Evolutionary conservation across 2,888 invertebrate species (phyloP).

Genomic region (Ophraella communa): DNA sequence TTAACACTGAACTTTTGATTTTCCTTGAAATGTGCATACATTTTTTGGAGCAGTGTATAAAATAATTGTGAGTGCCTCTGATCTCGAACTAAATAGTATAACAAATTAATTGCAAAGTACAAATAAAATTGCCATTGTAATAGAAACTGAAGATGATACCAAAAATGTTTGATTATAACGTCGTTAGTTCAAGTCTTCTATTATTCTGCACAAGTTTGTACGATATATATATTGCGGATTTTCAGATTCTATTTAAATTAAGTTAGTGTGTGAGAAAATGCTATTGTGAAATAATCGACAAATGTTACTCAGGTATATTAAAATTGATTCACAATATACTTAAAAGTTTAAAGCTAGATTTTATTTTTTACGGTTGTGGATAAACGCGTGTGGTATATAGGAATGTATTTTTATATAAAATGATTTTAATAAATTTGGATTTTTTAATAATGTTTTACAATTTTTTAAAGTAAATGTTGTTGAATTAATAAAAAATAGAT

Average conservation of each 20-base stretch:
- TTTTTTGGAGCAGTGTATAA: background rate
- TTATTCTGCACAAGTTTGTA: slow-evolving; percentile 15
- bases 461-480: too few species aligned
- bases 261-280: background rate
- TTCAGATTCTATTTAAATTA: background rate
- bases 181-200: slow-evolving; percentile 6
- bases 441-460: too few species aligned
- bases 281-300: background rate
- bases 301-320: slow-evolving; percentile 2
- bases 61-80: slow-evolving; percentile 26
- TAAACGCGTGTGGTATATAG: background rate
- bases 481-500: too few species aligned
- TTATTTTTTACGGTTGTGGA: background rate
- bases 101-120: slow-evolving; percentile 23
- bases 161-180: slow-evolving; percentile 9
- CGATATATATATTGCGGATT: slow-evolving; percentile 16
- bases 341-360: background rate
- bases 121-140: slow-evolving; percentile 22
- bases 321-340: background rate
- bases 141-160: slow-evolving; percentile 17
- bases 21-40: background rate
- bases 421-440: too few species aligned
- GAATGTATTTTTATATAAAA: background rate
- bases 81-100: slow-evolving; percentile 24
- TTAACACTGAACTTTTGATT: background rate